Conservation (phyloP, 2,888 invertebrate species). For the Chymomyza procnemis region DNA sequence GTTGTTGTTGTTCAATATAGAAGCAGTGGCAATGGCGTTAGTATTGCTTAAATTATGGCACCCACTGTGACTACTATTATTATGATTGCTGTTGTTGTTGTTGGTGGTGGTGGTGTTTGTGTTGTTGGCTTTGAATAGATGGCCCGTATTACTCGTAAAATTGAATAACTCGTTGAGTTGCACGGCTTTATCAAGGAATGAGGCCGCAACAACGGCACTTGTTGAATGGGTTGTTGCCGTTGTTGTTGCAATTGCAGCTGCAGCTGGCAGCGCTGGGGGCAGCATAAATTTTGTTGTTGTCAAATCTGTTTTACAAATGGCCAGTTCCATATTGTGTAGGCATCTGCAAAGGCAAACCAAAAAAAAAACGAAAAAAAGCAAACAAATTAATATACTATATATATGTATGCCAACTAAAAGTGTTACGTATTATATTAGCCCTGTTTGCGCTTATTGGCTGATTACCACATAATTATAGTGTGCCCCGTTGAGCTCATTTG, state of each 20-base stretch:
- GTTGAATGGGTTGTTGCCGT: slow-evolving; percentile 56
- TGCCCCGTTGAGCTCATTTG: slow-evolving; percentile 40
- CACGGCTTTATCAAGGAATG: slow-evolving; percentile 63
- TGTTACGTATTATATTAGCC: not conserved
- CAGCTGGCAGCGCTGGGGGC: slow-evolving; percentile 52
- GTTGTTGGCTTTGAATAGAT: slow-evolving; percentile 56
- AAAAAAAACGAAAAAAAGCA: slow-evolving; percentile 3
- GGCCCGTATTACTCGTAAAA: slow-evolving; percentile 60
- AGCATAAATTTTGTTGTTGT: slow-evolving; percentile 76
- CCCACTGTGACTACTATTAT: slow-evolving; percentile 25
- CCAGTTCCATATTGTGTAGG: slow-evolving; percentile 75
- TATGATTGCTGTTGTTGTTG: slow-evolving; percentile 30
- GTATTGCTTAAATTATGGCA: slow-evolving; percentile 23
- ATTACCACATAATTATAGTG: slow-evolving; percentile 14
- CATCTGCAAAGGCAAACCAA: slow-evolving; percentile 57
- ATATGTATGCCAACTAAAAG: too few relatives aligned
- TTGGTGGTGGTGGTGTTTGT: too few relatives aligned
- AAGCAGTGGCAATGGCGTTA: slow-evolving; percentile 23
- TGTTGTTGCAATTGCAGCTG: slow-evolving; percentile 54
- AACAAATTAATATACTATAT: too few relatives aligned
- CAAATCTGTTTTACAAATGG: slow-evolving; percentile 76
- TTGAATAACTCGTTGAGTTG: slow-evolving; percentile 67
- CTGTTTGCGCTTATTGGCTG: not conserved
- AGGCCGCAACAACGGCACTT: slow-evolving; percentile 24
- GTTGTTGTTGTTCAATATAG: slow-evolving; percentile 20